Base-by-base conservation (phyloP, 2,113 vertebrate species). In the Cygnus atratus region DNA sequence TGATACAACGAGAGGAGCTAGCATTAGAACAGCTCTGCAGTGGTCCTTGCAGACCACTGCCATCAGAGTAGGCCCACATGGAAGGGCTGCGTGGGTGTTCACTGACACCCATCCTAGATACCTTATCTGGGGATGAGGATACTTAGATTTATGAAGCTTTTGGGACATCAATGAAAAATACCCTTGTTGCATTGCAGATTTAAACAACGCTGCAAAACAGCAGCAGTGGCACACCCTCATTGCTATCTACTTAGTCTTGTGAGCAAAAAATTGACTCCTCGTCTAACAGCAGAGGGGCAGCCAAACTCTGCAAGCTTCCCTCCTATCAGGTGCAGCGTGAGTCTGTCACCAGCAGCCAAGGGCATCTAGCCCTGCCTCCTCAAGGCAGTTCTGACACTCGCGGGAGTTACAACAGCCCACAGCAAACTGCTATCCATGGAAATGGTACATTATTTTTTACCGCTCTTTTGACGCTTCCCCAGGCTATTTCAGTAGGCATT, bases 31-130 rank as follows among this genome's bases (percentile, higher is more conserved):
- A 84, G 13, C 22, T 37, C 20, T 1, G 1, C 46, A 25, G 18
- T 10, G 7, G 44, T 31, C 5, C 41, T 21, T 21, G 4, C 7
- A 25, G 25, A 31, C 33, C 1, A 3, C 43, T 39, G 46, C 17
- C 31, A 50, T 66, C 25, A 0, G 0, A 3, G 7, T 11, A 50
- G 72, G 46, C 18, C 48, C 4, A 2, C 9, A 20, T 41, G 37
- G 37, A 52, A 65, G 62, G 37, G 61, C 35, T 63, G 11, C 18
- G 25, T 29, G 29, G 24, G 25, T 2, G 0, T 8, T 37, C 44
- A 10, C 13, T 15, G 33, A 28, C 54, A 54, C 57, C 41, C 4
- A 6, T 25, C 57, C 17, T 11, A 6, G n/a, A 7, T 10, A 21
- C 31, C 9, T 57, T n/a, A 20, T 8, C 11, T 31, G 8, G 9